Conservation (phyloP, 2,113 vertebrate genomes). For the Myrmecophaga tridactyla region DNA sequence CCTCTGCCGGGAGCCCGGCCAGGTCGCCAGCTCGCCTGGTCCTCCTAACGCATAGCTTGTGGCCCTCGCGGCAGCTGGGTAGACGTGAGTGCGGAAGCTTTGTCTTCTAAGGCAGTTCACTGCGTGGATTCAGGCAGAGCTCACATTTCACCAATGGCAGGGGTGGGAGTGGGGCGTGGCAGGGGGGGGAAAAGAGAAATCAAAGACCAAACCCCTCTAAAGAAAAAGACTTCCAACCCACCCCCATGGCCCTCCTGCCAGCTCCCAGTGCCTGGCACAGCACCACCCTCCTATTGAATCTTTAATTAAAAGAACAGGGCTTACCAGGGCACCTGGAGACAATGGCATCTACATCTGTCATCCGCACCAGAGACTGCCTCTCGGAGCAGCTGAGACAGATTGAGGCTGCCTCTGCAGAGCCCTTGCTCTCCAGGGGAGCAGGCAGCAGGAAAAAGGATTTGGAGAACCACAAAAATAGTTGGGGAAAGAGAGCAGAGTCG, state of each 20-base stretch:
- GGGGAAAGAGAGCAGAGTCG: background rate
- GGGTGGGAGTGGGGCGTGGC: too few species aligned
- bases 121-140: background rate
- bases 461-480: background rate
- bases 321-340: background rate
- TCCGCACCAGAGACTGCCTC: constrained; percentile 1
- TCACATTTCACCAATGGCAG: background rate
- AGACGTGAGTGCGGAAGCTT: background rate
- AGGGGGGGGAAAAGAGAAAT: background rate
- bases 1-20: background rate
- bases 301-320: constrained; percentile 61
- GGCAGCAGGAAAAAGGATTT: background rate
- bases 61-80: background rate
- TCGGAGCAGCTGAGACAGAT: background rate
- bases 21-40: background rate
- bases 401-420: constrained; percentile 3
- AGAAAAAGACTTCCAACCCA: background rate
- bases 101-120: background rate
- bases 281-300: constrained; percentile 54
- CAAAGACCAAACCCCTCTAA: background rate
- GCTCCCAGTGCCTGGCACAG: background rate
- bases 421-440: background rate
- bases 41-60: background rate
- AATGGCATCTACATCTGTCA: constrained; percentile 45
- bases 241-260: background rate